Conservation (phyloP, 2,888 invertebrate species). For the Blastobasis lacticolella region DNA sequence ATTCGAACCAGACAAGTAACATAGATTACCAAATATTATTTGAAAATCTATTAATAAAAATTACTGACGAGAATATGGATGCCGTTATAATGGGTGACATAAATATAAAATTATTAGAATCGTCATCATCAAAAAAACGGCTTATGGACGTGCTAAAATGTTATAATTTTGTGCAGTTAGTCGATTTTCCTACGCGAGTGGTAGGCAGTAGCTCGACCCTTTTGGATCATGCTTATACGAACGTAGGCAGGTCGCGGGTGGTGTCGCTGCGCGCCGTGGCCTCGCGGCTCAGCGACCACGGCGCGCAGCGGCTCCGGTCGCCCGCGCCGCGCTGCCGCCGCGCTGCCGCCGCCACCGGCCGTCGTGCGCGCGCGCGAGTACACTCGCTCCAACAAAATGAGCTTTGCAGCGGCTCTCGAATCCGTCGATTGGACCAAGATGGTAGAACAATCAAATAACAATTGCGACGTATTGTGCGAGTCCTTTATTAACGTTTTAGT, state of each 20-base stretch:
- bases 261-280: background rate
- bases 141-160: background rate
- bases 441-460: background rate
- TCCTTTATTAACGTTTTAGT: background rate
- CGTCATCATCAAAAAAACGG: background rate
- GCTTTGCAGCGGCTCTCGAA: background rate
- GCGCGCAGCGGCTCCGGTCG: background rate
- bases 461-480: background rate
- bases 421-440: background rate
- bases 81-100: background rate
- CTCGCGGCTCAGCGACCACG: background rate
- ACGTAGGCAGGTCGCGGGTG: background rate
- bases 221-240: background rate
- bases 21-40: background rate
- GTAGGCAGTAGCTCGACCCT: background rate
- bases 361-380: no score
- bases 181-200: background rate
- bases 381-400: background rate
- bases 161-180: background rate
- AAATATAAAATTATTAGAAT: background rate
- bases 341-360: no score
- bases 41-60: background rate
- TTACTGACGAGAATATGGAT: background rate
- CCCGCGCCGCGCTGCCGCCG: no score
- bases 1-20: background rate